Conservation (phyloP, 1,140 invertebrate species). For the Parasteatoda tepidariorum region DNA sequence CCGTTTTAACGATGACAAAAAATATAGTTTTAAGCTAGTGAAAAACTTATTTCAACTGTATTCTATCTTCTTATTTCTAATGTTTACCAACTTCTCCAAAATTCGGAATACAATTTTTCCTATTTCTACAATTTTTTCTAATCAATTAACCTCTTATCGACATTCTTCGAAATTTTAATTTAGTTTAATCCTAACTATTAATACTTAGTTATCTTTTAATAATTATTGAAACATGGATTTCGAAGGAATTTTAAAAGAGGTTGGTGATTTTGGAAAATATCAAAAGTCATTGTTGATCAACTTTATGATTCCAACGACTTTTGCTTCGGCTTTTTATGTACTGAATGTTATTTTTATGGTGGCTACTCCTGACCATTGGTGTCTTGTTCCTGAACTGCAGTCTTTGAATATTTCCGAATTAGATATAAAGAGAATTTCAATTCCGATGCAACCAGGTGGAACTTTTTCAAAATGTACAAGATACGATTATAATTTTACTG, state of each 20-base stretch:
- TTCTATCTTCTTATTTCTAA: no score
- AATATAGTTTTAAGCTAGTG: no score
- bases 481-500: constrained; percentile 63
- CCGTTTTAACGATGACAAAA: no score
- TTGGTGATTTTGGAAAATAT: constrained; percentile 74
- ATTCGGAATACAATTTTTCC: no score
- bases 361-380: constrained; percentile 73
- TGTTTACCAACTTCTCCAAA: no score
- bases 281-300: constrained; percentile 68
- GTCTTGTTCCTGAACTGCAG: constrained; percentile 70
- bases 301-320: constrained; percentile 61
- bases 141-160: no score
- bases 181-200: background rate
- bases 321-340: constrained; percentile 38
- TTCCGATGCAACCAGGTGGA: constrained; percentile 37
- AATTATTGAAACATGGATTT: constrained; percentile 72
- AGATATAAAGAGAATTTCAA: constrained; percentile 60
- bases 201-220: background rate
- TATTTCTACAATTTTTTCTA: no score
- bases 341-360: constrained; percentile 71
- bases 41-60: no score
- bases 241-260: constrained; percentile 72
- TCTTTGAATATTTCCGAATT: constrained; percentile 68
- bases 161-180: no score
- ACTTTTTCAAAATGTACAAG: constrained; percentile 60